phyloP scores from a whole-genome alignment of 2,113 vertebrate species.

The Silurus glanis region DNA sequence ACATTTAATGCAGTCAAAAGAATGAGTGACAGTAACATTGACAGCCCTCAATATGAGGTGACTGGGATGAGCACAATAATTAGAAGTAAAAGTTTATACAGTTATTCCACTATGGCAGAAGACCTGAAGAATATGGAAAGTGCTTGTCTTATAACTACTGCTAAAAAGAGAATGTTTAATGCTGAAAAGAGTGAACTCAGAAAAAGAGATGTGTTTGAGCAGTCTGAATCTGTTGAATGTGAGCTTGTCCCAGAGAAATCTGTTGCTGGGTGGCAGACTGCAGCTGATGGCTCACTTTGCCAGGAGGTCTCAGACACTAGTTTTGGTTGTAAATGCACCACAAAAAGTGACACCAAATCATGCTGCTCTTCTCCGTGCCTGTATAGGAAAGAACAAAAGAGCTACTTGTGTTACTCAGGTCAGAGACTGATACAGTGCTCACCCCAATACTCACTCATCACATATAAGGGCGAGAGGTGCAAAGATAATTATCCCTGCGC shows the following conservation, averaged over 20 bases:
- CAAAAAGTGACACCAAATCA: not conserved
- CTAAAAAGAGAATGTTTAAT: not conserved
- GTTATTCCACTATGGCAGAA: not conserved
- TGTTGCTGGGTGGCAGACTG: not conserved
- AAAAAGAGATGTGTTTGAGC: not conserved
- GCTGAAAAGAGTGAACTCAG: no score
- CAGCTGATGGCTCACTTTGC: slow-evolving; percentile 2
- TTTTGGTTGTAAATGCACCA: not conserved
- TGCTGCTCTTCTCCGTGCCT: slow-evolving; percentile 29
- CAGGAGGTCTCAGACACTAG: fast-evolving
- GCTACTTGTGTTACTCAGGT: slow-evolving; percentile 32
- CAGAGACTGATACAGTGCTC: slow-evolving; percentile 10
- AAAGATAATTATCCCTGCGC: slow-evolving; percentile 38
- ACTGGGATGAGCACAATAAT: not conserved
- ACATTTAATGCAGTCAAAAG: no score
- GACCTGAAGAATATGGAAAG: not conserved
- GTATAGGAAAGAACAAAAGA: not conserved
- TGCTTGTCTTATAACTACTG: not conserved
- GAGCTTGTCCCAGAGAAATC: slow-evolving; percentile 8
- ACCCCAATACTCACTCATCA: slow-evolving; percentile 43
- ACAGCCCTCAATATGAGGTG: no score
- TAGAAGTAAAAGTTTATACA: not conserved
- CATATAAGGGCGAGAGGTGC: not conserved
- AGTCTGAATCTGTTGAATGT: not conserved
- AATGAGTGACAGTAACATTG: no score